These are phyloP conservation scores for Epiperipatus broadwayi DNA, from an alignment of 2,888 invertebrate genomes.

Conservation along the genomic window DNA sequence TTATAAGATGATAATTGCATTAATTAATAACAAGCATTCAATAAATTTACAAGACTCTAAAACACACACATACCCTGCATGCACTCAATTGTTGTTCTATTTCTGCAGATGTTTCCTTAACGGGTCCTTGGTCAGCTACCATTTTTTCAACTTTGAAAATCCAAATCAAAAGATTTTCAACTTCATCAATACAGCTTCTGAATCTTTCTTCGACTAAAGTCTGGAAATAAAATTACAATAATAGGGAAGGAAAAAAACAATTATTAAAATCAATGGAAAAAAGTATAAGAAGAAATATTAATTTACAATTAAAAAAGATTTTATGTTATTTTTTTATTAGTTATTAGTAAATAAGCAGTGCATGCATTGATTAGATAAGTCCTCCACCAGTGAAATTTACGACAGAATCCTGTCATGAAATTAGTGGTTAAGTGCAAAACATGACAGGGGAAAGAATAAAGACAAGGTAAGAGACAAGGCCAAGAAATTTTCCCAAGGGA, in stretches of 20 bases:
- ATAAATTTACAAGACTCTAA: slow-evolving; percentile 11
- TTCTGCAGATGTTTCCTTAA: slow-evolving; percentile 65
- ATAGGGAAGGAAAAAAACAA: slow-evolving; percentile 24
- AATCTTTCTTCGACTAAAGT: slow-evolving; percentile 90
- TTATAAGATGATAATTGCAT: no score
- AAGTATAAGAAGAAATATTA: not conserved
- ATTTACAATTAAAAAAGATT: not conserved
- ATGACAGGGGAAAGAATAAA: no score
- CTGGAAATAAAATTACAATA: slow-evolving; percentile 31
- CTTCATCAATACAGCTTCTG: slow-evolving; percentile 66
- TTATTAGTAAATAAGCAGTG: no score
- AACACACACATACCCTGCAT: slow-evolving; percentile 43
- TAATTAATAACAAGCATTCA: slow-evolving; percentile 9
- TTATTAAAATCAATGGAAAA: slow-evolving; percentile 3
- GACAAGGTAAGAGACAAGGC: no score
- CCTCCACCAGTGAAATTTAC: no score
- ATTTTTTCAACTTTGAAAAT: slow-evolving; percentile 61
- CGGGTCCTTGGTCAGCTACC: slow-evolving; percentile 62
- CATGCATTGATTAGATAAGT: no score
- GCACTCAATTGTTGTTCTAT: slow-evolving; percentile 69
- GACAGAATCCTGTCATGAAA: no score
- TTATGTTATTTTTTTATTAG: no score
- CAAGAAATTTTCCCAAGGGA: slow-evolving; percentile 14
- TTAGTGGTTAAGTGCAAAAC: no score
- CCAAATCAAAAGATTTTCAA: slow-evolving; percentile 67